Evolutionary conservation across 2,888 invertebrate genomes (phyloP), one percentile per base, ranked within the genome.

Genomic region (Amphipyra berbera): DNA sequence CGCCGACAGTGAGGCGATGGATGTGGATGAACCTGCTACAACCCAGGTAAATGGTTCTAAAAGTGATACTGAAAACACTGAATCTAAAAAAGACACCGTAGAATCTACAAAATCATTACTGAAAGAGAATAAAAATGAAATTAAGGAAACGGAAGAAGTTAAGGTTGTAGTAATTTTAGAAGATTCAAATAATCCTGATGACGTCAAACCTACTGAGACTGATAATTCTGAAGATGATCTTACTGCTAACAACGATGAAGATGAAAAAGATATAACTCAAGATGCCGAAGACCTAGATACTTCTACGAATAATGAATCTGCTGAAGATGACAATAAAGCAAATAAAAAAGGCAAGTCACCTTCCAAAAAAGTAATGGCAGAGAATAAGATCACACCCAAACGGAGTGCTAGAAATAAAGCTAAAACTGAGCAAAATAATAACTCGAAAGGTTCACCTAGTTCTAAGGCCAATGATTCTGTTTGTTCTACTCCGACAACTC

Each of bases 391-490:
- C 5, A 90, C 89, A 38, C 89, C 90, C 10, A 92, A 89, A 75
- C 82, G 88, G 38, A 90, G 84, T 72, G 59, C 82, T 0, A 76
- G 88, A 50, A 90, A 81, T 52, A 90, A 82, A 72, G 61, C 78
- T 1, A 88, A 88, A 68, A 57, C 55, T 15, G 88, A 88, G 66
- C 82, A 85, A n/a, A 82, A 81, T 49, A 84, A 82, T 48, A 82
- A 85, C 30, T 72, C 82, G 0, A 86, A 87, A 63, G 76, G 55
- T 12, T 87, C 90, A 12, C 75, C 85, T 6, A 85, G 72, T 70
- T 78, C 81, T 9, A 84, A 83, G 65, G 71, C 80, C 8, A 87
- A 90, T 79, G 89, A 90, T n/a, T 89, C 90, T 0, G 33, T 81
- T 2, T 68, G 63, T 56, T 76, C 79, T n/a, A 49, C 61, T 40